phyloP scores from a whole-genome alignment of 2,888 invertebrate species.

The Coelogynopora nodosa region DNA sequence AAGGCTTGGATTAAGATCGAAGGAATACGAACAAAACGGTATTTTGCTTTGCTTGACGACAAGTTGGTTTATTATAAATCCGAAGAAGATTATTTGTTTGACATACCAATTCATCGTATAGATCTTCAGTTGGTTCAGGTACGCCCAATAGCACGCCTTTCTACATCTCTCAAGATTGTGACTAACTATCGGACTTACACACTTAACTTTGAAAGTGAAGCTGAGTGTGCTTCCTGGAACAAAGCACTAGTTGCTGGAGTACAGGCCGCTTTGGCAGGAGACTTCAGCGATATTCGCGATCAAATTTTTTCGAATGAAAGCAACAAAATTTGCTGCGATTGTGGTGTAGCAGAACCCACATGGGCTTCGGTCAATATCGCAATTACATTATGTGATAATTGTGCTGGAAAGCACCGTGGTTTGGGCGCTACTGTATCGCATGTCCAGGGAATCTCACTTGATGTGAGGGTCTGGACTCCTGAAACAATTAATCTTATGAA shows the following conservation, averaged over 20 bases:
- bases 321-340: neutral
- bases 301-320: neutral
- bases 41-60: neutral
- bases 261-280: neutral
- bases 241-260: neutral
- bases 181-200: neutral
- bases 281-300: neutral
- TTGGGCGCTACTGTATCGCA: neutral
- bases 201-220: neutral
- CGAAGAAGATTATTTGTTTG: neutral
- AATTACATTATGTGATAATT: neutral
- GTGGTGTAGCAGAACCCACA: neutral
- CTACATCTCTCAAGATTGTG: neutral
- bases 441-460: neutral
- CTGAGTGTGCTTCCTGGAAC: neutral
- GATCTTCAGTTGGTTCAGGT: neutral
- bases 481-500: neutral
- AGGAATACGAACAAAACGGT: neutral
- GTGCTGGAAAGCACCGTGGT: neutral
- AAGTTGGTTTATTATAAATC: neutral
- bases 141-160: neutral
- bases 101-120: neutral
- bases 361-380: neutral
- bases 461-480: neutral
- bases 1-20: neutral